Percentiles rank a stretch among this genome's conserved stretches.
These are phyloP conservation scores for Brachionus manjavacas DNA, from an alignment of 1,140 invertebrate genomes.

Conservation along the genomic window DNA sequence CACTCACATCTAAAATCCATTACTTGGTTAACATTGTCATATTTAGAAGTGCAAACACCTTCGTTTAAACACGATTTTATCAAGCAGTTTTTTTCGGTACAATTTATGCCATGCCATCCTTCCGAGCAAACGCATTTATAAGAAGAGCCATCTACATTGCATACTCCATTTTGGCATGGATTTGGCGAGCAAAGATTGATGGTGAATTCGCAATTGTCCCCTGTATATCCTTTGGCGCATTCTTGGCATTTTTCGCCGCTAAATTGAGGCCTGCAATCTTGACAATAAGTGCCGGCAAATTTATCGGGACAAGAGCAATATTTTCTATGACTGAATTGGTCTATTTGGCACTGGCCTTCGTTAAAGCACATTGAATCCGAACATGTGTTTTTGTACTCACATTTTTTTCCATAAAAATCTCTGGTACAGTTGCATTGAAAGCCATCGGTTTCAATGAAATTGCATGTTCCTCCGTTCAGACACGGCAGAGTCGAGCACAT, in stretches of 20 bases:
- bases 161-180: constrained; percentile 29
- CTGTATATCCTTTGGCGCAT: constrained; percentile 60
- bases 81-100: constrained; percentile 38
- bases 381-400: constrained; percentile 62
- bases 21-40: not conserved
- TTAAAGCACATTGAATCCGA: constrained; percentile 11
- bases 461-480: constrained; percentile 47
- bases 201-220: constrained; percentile 9
- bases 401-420: constrained; percentile 82
- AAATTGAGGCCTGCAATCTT: constrained; percentile 70
- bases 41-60: constrained; percentile 29
- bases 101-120: constrained; percentile 40
- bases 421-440: constrained; percentile 60
- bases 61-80: constrained; percentile 33
- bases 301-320: constrained; percentile 22
- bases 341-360: not conserved
- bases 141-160: not conserved
- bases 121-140: constrained; percentile 37
- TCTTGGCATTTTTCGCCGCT: constrained; percentile 50
- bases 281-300: constrained; percentile 74
- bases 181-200: constrained; percentile 14
- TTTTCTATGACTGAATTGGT: not conserved
- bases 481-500: constrained; percentile 48
- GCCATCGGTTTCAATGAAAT: not conserved
- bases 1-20: constrained; percentile 42